A percentile compares a stretch with the other conserved stretches of the same genome.
phyloP scores from a whole-genome alignment of 2,797 vertebrate genomes.

The Micromesistius poutassou region DNA sequence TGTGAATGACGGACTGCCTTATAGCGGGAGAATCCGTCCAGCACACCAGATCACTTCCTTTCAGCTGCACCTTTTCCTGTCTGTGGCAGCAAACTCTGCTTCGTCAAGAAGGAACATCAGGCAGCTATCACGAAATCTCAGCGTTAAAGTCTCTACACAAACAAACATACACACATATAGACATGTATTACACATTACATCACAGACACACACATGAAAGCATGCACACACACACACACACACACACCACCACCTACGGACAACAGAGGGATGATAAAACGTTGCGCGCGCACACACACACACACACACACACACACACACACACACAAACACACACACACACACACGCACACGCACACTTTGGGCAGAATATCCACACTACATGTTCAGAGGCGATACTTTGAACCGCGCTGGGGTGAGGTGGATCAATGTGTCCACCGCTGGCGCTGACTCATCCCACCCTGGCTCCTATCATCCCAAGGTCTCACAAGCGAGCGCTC shows the following conservation, averaged over 20 bases:
- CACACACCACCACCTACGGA: too few species aligned
- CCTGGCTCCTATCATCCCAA: conserved; percentile 19
- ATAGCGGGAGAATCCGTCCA: background rate
- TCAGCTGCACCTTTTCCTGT: background rate
- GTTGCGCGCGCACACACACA: background rate
- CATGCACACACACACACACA: conserved; percentile 19
- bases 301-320: conserved; percentile 10
- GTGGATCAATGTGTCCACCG: conserved; percentile 41
- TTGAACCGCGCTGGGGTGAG: conserved; percentile 69
- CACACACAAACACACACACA: conserved; percentile 17
- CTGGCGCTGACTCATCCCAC: conserved; percentile 22
- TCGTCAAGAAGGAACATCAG: background rate
- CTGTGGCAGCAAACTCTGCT: background rate
- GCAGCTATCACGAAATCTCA: too few species aligned
- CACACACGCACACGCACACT: conserved; percentile 5
- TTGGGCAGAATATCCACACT: conserved; percentile 18
- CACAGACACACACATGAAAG: background rate
- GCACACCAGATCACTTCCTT: background rate
- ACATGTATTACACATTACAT: background rate
- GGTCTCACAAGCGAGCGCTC: too few species aligned
- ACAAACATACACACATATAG: background rate
- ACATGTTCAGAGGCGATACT: conserved; percentile 64
- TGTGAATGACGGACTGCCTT: background rate
- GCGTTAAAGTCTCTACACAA: background rate
- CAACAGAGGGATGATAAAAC: too few species aligned